Evolutionary conservation across 2,797 vertebrate species (phyloP), one percentile per base, ranked within the genome.

Genomic region (Enteromius mattozi): DNA sequence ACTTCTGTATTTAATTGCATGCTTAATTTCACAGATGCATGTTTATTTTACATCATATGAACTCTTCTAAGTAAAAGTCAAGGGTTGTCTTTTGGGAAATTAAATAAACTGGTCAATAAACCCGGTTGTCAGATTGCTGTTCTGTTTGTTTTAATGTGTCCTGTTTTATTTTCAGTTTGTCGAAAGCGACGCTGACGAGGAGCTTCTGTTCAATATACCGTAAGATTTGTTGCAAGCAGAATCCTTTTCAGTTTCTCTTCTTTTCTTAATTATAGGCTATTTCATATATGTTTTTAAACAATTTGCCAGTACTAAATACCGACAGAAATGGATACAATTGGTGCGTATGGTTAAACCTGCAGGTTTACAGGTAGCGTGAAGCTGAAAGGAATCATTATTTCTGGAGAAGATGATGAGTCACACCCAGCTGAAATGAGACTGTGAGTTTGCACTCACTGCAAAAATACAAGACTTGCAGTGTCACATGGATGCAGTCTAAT

Each of bases 191-290:
- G 96, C 96, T 0, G 97, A 99, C 0, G 97, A 98, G 93, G 98
- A 99, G 91, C 95, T 99, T 86, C 95, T 99, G 82, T 99, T 99
- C 91, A 99, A 99, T 88, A 96, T 99, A 90, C 98, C 98, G 98
- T 99, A 91, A 97, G 98, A 86, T 37, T 76, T 33, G 4, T 63
- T 27, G 19, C n/a, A n/a, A 14, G 14, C 13, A 35, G 27, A 12
- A n/a, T 19, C 30, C 6, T 0, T 75, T 54, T 82, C n/a, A 56
- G 17, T 16, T 35, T 61, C 16, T 72, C 49, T 80, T 82, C 8
- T 63, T 7, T 40, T 24, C 33, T 37, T 40, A 17, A 13, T 72
- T 30, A 45, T 78, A 78, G 45, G 61, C 45, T 3, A 33, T 27
- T 30, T 33, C 5, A 33, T n/a, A 13, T 30, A 14, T 40, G 6